phyloP scores from a whole-genome alignment of 2,888 invertebrate genomes.

The Margaritifera margaritifera region DNA sequence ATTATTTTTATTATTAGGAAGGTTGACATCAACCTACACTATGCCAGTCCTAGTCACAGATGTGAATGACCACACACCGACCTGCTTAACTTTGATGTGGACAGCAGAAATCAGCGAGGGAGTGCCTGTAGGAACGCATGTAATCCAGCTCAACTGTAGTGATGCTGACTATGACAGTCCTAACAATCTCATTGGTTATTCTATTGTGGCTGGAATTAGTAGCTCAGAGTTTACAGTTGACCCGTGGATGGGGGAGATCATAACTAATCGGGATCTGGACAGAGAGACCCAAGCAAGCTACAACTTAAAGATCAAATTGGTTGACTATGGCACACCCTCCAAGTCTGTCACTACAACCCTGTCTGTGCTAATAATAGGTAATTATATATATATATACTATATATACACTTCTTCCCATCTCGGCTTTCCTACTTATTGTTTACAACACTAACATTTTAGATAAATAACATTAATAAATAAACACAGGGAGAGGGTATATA shows the following conservation, averaged over 20 bases:
- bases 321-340: conserved; percentile 33
- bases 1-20: too few species aligned
- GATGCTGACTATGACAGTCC: conserved; percentile 44
- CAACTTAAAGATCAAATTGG: conserved; percentile 29
- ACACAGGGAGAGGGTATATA: too few species aligned
- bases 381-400: too few species aligned
- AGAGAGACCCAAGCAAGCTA: conserved; percentile 38
- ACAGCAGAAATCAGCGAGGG: conserved; percentile 44
- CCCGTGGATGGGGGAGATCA: conserved; percentile 21
- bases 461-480: too few species aligned
- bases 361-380: conserved; percentile 42
- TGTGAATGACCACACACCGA: conserved; percentile 58
- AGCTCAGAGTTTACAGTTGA: too few species aligned
- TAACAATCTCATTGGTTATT: conserved; percentile 35
- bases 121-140: conserved; percentile 25
- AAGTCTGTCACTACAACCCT: conserved; percentile 32
- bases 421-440: too few species aligned
- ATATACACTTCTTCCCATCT: too few species aligned
- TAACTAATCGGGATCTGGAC: conserved; percentile 33
- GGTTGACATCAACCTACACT: too few species aligned
- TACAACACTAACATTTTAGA: too few species aligned
- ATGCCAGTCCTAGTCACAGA: too few species aligned
- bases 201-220: too few species aligned
- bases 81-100: conserved; percentile 42
- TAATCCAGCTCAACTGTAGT: conserved; percentile 45